These are phyloP conservation scores for Callimorpha dominula DNA, from an alignment of 2,888 invertebrate species.

Conservation along the genomic window DNA sequence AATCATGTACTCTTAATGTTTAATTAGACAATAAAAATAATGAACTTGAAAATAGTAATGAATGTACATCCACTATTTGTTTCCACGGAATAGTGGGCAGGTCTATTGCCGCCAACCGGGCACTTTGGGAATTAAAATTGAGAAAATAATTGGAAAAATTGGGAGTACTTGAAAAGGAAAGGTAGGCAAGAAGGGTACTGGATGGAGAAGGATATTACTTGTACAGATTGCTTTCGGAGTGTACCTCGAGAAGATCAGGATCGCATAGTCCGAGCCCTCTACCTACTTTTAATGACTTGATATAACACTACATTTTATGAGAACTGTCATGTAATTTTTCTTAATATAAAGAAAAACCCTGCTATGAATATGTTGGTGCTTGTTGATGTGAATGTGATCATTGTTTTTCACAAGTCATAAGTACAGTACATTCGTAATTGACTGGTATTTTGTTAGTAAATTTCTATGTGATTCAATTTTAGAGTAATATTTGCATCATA, in stretches of 20 bases:
- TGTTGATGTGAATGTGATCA: background rate
- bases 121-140: too few species aligned
- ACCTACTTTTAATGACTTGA: background rate
- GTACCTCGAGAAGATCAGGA: too few species aligned
- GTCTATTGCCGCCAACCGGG: too few species aligned
- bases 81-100: too few species aligned
- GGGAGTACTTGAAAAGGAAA: too few species aligned
- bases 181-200: too few species aligned
- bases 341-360: background rate
- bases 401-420: background rate
- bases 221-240: too few species aligned
- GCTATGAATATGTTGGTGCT: background rate
- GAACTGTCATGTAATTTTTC: background rate
- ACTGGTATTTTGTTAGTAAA: background rate
- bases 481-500: conserved; percentile 3
- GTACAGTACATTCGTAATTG: background rate
- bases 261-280: too few species aligned
- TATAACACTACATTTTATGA: background rate
- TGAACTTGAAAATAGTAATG: background rate
- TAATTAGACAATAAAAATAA: background rate
- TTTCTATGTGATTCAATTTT: background rate
- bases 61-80: too few species aligned
- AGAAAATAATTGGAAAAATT: too few species aligned
- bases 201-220: too few species aligned
- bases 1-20: background rate